Evolutionary conservation across 1,140 invertebrate species (phyloP), one percentile per base, ranked within the genome.

Genomic region (Medauroidea extradentata): DNA sequence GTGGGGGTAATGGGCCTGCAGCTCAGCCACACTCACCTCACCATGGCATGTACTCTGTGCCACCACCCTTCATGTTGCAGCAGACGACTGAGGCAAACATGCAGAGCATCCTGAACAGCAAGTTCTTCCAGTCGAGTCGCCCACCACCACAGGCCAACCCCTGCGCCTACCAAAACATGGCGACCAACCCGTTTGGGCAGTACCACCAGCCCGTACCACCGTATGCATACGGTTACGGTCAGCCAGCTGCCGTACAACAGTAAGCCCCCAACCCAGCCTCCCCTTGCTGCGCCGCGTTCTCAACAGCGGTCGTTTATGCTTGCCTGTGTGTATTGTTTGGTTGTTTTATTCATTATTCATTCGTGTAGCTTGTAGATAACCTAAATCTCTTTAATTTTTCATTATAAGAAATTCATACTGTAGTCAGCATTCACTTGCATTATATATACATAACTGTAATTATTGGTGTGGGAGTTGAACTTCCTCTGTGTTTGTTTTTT

Each of bases 101-200:
- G 39, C 81, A 83, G 52, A 79, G 76, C 16, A 71, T 83, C 29
- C 78, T 83, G 46, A 83, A 79, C 67, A 82, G 79, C 70, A 84
- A 83, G 63, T 84, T 83, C 73, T 84, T 83, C 77, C 82, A 83
- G 65, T 79, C 76, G 3, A 57, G 42, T 3, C 62, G 46, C 51
- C 76, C 80, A 52, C 74, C 81, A 5, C 77, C 80, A 0, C 73
- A 73, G 53, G 72, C 78, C 11, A 81, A 80, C 46, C 62, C 61
- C 44, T 83, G 81, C 63, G 81, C 81, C 16, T 83, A 81, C 57
- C 82, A 83, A 56, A 82, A 79, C 7, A 77, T 81, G 74, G 75
- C 57, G 14, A 27, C 57, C 11, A 51, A 39, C 52, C 51, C 58
- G n/a, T 53, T 53, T 24, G 34, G 18, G 18, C 50, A 53, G 39